phyloP scores from a whole-genome alignment of 2,113 vertebrate species.

The Litocranius walleri region DNA sequence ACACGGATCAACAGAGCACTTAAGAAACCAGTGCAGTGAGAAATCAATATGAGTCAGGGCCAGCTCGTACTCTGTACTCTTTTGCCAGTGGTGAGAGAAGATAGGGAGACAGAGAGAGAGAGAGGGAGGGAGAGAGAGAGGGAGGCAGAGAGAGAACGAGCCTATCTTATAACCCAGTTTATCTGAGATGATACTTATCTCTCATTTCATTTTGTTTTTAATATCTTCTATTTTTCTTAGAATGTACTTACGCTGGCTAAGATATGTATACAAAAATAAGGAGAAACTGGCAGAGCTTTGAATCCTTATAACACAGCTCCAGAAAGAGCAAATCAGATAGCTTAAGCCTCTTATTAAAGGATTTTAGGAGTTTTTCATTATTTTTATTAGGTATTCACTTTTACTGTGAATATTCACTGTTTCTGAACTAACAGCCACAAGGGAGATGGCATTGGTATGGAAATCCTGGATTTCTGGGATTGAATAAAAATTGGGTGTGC shows the following conservation, averaged over 20 bases:
- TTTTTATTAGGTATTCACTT: conserved; percentile 55
- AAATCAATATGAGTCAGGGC: conserved; percentile 89
- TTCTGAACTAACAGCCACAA: conserved; percentile 51
- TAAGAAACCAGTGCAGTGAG: conserved; percentile 88
- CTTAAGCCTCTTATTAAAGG: conserved; percentile 67
- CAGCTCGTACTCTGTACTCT: conserved; percentile 82
- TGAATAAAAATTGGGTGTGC: conserved; percentile 53
- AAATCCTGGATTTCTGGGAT: conserved; percentile 19
- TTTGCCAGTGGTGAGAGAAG: conserved; percentile 73
- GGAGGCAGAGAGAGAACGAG: conserved; percentile 45
- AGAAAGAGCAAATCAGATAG: conserved; percentile 70
- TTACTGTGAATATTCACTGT: conserved; percentile 66
- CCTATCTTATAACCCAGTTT: conserved; percentile 77
- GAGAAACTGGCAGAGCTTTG: conserved; percentile 63
- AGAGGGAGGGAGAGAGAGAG: conserved; percentile 28
- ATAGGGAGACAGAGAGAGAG: conserved; percentile 15
- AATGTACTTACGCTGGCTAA: conserved; percentile 72
- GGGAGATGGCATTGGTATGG: conserved; percentile 54
- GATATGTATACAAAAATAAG: conserved; percentile 75
- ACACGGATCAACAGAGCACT: conserved; percentile 90
- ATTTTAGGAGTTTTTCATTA: conserved; percentile 49
- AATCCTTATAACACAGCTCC: conserved; percentile 71
- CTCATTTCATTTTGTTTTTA: conserved; percentile 81
- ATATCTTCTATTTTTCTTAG: conserved; percentile 78
- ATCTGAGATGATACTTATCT: conserved; percentile 78